phyloP scores from a whole-genome alignment of 2,888 invertebrate genomes.

The Exocentrus adspersus region DNA sequence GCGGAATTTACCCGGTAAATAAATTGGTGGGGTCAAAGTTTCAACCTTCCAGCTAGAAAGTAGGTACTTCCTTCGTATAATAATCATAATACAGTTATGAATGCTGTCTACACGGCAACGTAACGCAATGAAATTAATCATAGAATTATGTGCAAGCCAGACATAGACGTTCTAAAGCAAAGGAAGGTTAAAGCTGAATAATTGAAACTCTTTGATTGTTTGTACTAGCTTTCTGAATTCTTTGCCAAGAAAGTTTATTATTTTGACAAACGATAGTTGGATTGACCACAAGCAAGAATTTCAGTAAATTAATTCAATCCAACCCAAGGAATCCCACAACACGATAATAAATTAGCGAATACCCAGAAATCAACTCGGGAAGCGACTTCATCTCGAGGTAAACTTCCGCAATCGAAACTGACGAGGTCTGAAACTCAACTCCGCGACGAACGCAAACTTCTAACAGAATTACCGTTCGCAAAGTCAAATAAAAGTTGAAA shows the following conservation, averaged over 20 bases:
- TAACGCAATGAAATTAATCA: background rate
- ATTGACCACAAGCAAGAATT: too few species aligned
- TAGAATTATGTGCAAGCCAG: too few species aligned
- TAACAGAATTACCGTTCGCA: slow-evolving; percentile 12
- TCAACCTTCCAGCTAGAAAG: background rate
- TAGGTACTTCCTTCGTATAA: slow-evolving; percentile 3
- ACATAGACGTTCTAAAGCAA: too few species aligned
- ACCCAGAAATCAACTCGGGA: background rate
- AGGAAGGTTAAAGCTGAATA: too few species aligned
- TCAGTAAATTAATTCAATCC: too few species aligned
- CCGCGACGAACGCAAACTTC: slow-evolving; percentile 19
- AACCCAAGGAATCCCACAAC: too few species aligned
- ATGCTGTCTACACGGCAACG: background rate
- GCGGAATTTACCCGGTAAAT: slow-evolving; percentile 40
- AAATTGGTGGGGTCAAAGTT: slow-evolving; percentile 44
- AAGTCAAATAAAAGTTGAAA: slow-evolving; percentile 18
- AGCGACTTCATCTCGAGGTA: background rate
- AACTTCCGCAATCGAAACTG: background rate
- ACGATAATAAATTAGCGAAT: background rate
- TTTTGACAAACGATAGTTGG: too few species aligned
- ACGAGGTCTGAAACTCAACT: background rate
- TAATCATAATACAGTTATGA: slow-evolving; percentile 14
- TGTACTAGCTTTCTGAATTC: too few species aligned
- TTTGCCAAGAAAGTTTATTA: too few species aligned
- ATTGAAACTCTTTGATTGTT: too few species aligned